phyloP scores from a whole-genome alignment of 1,140 invertebrate genomes.

The Apis florea region DNA sequence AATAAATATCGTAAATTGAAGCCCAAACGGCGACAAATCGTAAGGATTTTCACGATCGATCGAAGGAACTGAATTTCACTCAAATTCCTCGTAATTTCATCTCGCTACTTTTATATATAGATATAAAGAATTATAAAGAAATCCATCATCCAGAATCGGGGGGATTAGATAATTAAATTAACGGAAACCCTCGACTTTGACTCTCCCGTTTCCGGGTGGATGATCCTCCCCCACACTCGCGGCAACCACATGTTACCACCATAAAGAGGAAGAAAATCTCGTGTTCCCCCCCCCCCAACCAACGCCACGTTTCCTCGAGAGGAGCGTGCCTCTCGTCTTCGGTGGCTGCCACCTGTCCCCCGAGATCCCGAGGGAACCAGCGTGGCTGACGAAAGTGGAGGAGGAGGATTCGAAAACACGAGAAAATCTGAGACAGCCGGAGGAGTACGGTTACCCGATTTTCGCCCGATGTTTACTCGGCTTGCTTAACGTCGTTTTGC shows the following conservation, averaged over 20 bases:
- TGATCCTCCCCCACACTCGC: slow-evolving; percentile 54
- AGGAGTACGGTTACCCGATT: slow-evolving; percentile 46
- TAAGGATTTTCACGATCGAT: neutral
- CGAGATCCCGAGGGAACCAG: slow-evolving; percentile 49
- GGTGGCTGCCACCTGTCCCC: slow-evolving; percentile 65
- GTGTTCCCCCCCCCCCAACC: slow-evolving; percentile 23
- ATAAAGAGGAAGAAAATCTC: no score
- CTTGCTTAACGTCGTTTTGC: no score
- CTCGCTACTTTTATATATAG: no score
- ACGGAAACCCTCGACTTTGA: slow-evolving; percentile 23
- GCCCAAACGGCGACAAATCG: neutral
- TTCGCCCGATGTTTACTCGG: neutral
- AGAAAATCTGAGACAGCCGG: slow-evolving; percentile 50
- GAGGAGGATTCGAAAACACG: slow-evolving; percentile 46
- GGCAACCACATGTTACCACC: slow-evolving; percentile 67
- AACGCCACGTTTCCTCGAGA: slow-evolving; percentile 49
- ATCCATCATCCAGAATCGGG: no score
- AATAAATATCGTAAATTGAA: no score
- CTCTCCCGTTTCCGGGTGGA: slow-evolving; percentile 49
- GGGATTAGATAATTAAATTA: slow-evolving; percentile 41
- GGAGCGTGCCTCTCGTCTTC: slow-evolving; percentile 62
- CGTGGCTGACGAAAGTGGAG: neutral
- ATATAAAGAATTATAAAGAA: no score
- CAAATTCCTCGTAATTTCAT: neutral
- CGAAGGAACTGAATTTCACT: neutral